These are phyloP conservation scores for Rhea pennata DNA, from an alignment of 2,113 vertebrate species.

Conservation along the genomic window DNA sequence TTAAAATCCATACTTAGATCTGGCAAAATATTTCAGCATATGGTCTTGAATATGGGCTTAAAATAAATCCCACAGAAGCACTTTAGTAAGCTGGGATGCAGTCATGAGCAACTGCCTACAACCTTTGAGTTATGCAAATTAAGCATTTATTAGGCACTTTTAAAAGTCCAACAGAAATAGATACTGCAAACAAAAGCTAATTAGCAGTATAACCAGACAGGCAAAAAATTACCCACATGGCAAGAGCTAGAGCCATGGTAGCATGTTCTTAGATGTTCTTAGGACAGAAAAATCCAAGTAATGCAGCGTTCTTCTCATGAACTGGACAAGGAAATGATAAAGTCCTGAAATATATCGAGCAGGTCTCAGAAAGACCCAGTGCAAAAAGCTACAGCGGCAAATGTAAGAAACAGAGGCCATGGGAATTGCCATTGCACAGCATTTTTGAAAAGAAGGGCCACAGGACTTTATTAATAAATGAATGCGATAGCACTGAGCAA, in stretches of 20 bases:
- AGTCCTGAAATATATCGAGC: not conserved
- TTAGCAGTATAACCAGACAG: not conserved
- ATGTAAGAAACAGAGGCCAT: not conserved
- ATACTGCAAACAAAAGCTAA: not conserved
- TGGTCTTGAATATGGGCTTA: not conserved
- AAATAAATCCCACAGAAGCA: not conserved
- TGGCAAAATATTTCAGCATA: not conserved
- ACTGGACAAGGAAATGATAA: not conserved
- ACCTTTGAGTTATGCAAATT: not conserved
- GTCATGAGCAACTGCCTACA: not conserved
- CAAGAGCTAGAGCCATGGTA: accelerated
- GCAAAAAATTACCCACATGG: not conserved
- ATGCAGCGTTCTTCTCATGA: not conserved
- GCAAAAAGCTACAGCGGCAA: not conserved
- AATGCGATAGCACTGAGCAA: not conserved
- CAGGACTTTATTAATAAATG: accelerated
- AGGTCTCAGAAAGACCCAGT: not conserved
- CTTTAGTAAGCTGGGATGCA: not conserved
- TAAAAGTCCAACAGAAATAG: not conserved
- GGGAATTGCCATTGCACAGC: not conserved
- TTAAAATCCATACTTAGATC: not conserved
- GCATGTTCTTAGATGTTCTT: not conserved
- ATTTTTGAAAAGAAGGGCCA: not conserved
- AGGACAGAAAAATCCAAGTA: not conserved
- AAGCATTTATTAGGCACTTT: not conserved